Conservation (phyloP, 2,888 invertebrate genomes). For the Gryllus longicercus region DNA sequence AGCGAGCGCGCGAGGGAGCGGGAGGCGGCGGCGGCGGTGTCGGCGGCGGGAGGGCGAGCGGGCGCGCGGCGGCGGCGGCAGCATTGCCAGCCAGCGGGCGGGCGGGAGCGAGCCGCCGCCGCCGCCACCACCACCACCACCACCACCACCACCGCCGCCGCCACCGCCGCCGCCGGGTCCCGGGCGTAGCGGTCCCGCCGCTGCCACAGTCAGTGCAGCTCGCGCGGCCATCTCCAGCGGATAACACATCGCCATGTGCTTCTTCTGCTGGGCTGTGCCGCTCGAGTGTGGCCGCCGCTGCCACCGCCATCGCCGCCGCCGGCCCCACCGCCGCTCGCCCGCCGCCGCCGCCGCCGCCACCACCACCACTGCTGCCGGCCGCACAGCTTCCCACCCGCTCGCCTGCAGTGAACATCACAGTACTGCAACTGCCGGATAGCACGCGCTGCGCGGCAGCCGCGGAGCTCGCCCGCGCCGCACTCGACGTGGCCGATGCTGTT, state of each 20-base stretch:
- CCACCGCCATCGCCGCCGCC: too few species aligned
- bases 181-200: background rate
- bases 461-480: background rate
- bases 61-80: background rate
- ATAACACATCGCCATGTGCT: background rate
- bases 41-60: background rate
- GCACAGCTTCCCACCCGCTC: background rate
- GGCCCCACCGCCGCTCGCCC: too few species aligned
- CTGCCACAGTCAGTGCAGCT: constrained; percentile 7
- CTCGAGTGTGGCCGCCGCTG: too few species aligned
- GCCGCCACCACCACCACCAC: too few species aligned
- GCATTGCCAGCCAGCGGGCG: background rate
- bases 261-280: background rate
- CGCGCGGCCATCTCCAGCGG: constrained; percentile 17
- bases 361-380: too few species aligned
- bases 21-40: background rate
- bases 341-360: too few species aligned
- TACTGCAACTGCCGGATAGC: background rate
- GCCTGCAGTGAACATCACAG: background rate
- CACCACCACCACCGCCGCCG: too few species aligned
- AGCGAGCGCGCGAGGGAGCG: background rate
- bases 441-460: background rate
- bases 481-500: background rate
- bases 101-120: too few species aligned
- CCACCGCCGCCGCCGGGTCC: background rate